Evolutionary conservation across 2,797 vertebrate genomes (phyloP).

Genomic region (Ceyx erithaca): DNA sequence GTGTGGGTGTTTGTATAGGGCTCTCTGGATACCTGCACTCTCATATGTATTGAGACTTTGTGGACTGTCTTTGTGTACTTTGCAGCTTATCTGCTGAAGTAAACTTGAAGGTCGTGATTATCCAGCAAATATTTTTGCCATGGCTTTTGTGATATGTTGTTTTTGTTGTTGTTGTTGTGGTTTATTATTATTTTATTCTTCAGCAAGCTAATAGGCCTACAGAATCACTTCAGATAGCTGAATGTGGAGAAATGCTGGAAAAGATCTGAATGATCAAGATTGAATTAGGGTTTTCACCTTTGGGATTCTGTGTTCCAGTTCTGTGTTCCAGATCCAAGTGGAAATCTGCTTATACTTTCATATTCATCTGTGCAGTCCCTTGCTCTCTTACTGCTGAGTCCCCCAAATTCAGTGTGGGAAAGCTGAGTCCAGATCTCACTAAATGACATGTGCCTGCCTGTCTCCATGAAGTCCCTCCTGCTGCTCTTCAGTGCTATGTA

Average conservation of each 20-base stretch:
- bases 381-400: not conserved
- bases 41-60: rapidly evolving
- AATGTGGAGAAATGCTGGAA: not conserved
- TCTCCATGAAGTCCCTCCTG: not conserved
- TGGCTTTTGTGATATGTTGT: not conserved
- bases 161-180: not conserved
- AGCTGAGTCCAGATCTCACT: not conserved
- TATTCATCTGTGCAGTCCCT: not conserved
- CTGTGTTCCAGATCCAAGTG: not conserved
- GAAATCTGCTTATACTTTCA: not conserved
- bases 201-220: not conserved
- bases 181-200: rapidly evolving
- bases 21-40: rapidly evolving
- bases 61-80: not conserved
- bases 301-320: not conserved
- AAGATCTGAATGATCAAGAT: not conserved
- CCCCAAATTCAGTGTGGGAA: not conserved
- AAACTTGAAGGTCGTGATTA: not conserved
- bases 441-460: not conserved
- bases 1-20: rapidly evolving
- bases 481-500: not conserved
- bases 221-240: not conserved
- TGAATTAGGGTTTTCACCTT: not conserved
- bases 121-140: not conserved
- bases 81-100: not conserved